These are phyloP conservation scores for Platynereis dumerilii DNA, from an alignment of 2,888 invertebrate species.

Conservation along the genomic window DNA sequence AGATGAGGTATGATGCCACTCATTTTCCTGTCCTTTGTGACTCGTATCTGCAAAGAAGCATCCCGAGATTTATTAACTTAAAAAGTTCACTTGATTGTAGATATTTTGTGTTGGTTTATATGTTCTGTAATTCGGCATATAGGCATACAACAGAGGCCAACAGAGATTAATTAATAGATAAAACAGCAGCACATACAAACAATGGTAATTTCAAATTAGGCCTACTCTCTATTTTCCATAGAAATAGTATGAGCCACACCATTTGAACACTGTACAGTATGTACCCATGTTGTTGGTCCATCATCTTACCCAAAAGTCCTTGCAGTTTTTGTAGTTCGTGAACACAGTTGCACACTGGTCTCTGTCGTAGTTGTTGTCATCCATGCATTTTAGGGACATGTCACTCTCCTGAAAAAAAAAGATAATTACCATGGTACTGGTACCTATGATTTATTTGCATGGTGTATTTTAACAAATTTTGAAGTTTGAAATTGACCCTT, in stretches of 20 bases:
- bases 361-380: slow-evolving; percentile 26
- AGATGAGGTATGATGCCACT: slow-evolving; percentile 74
- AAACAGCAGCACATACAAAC: too few relatives aligned
- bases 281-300: too few relatives aligned
- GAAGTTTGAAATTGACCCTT: too few relatives aligned
- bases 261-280: too few relatives aligned
- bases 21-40: slow-evolving; percentile 68
- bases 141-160: too few relatives aligned
- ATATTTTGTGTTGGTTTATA: too few relatives aligned
- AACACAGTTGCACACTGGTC: slow-evolving; percentile 26
- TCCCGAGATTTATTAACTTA: background rate
- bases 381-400: slow-evolving; percentile 29
- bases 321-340: slow-evolving; percentile 32
- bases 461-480: too few relatives aligned
- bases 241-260: too few relatives aligned
- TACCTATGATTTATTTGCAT: too few relatives aligned
- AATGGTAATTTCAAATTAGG: background rate
- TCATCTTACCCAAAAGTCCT: slow-evolving; percentile 33
- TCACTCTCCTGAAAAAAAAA: slow-evolving; percentile 26
- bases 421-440: background rate
- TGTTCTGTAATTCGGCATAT: too few relatives aligned
- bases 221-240: slow-evolving; percentile 2
- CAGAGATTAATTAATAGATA: too few relatives aligned
- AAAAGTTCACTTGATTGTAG: too few relatives aligned
- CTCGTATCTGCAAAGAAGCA: slow-evolving; percentile 66